Evolutionary conservation across 2,797 vertebrate genomes (phyloP), one percentile per base, ranked within the genome.

Genomic region (Smutsia gigantea): DNA sequence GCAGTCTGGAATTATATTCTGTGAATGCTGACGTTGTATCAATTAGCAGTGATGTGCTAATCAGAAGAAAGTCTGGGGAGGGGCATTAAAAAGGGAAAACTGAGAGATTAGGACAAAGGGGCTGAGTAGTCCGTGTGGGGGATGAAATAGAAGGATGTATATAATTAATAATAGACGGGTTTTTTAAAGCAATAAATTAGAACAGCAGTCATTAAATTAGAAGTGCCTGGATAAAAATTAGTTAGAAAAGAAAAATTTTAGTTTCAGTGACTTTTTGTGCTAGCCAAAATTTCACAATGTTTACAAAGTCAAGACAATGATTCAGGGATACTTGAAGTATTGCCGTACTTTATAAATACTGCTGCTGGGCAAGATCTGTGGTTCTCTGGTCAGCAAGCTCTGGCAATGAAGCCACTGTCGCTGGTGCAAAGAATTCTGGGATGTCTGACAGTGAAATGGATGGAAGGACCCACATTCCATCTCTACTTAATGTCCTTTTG

Each of bases 401-500:
- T 97, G 97, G 97, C 97, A 97, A 97, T 97, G 97, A 97, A 96
- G 87, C 95, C 97, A 96, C 93, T 92, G 96, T 61, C 4, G 25
- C 84, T 85, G 95, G 63, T 78, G 71, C 96, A 97, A 97, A 92
- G 97, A 96, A 96, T 95, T 97, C 97, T 98, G 97, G 97, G 97
- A 97, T 97, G 75, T 97, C 96, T 97, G 89, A 97, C 86, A 97
- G 93, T 97, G 97, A 95, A 93, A 98, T 98, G 97, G 96, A 97
- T 97, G 91, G 95, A 97, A 97, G 93, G 96, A 95, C 96, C 90
- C 96, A 97, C 89, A 89, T 96, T 97, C 96, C 96, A 96, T 94
- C 97, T 97, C 97, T 97, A 82, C 96, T 98, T 95, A 98, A 94
- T 97, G 97, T 81, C 93, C 96, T 98, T 97, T 95, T 95, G 94